Conservation (phyloP, 2,113 vertebrate species). For the Chitala chitala region DNA sequence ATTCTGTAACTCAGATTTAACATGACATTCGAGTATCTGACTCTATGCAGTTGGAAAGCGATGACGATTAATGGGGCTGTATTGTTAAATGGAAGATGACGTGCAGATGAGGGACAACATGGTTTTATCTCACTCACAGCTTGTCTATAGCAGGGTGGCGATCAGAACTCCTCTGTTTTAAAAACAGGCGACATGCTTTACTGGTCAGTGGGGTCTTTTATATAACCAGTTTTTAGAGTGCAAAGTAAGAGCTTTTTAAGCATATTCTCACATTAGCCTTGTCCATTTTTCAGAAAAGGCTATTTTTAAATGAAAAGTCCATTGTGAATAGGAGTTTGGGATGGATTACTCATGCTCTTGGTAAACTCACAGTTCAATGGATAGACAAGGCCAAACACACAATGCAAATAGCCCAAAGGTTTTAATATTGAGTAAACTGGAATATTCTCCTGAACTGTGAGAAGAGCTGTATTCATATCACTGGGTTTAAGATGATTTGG, state of each 20-base stretch:
- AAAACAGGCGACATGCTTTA: background rate
- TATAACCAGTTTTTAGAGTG: background rate
- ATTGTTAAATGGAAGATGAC: too few species aligned
- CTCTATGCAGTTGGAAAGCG: background rate
- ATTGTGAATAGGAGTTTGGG: background rate
- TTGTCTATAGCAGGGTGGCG: too few species aligned
- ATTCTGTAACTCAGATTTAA: too few species aligned
- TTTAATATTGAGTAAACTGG: slow-evolving; percentile 24
- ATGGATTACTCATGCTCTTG: slow-evolving; percentile 14
- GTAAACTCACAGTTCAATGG: slow-evolving; percentile 4
- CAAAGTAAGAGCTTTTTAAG: slow-evolving; percentile 7
- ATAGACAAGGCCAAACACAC: background rate
- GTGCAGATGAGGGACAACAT: too few species aligned
- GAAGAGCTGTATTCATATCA: background rate
- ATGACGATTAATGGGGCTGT: too few species aligned
- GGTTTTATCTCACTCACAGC: too few species aligned
- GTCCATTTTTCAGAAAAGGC: background rate
- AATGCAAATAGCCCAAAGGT: slow-evolving; percentile 19
- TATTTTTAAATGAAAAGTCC: background rate
- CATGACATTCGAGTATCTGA: too few species aligned
- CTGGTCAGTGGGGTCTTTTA: background rate
- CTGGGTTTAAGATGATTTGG: slow-evolving; percentile 18
- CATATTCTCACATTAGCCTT: background rate
- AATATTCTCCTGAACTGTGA: slow-evolving; percentile 13
- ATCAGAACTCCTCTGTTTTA: background rate